Evolutionary conservation across 2,888 invertebrate genomes (phyloP).

Genomic region (Agrenia bidenticulata): DNA sequence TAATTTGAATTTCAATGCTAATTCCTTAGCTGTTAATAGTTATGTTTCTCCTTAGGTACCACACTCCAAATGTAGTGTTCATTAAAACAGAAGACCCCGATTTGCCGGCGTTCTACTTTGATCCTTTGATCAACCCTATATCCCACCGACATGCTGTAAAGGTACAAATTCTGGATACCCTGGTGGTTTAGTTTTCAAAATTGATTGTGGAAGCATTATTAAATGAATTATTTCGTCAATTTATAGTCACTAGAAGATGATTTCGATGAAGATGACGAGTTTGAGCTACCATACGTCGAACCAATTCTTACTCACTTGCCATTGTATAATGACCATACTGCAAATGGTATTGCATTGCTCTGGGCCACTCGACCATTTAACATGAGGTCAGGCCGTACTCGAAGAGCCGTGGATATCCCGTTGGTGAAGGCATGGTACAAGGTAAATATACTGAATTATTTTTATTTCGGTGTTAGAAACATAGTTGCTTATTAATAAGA

Average conservation of each 20-base stretch:
- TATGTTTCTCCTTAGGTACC: conserved; percentile 73
- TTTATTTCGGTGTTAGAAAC: conserved; percentile 41
- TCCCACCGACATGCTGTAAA: conserved; percentile 89
- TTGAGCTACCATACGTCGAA: conserved; percentile 82
- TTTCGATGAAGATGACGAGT: conserved; percentile 91
- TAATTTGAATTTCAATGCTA: neutral
- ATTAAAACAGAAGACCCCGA: conserved; percentile 99
- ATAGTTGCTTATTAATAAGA: conserved; percentile 9
- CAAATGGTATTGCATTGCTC: conserved; percentile 92
- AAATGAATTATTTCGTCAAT: neutral
- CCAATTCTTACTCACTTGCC: conserved; percentile 94
- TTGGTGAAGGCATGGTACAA: conserved; percentile 97
- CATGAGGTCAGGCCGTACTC: conserved; percentile 86
- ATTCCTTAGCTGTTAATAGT: neutral
- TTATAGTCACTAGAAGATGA: conserved; percentile 39
- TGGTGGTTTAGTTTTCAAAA: neutral
- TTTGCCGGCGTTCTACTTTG: conserved; percentile 98
- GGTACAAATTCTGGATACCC: conserved; percentile 57
- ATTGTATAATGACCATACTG: conserved; percentile 96
- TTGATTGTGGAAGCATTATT: neutral
- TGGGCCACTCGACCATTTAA: conserved; percentile 99
- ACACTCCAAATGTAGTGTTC: conserved; percentile 97
- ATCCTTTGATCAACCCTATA: conserved; percentile 98
- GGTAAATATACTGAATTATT: conserved; percentile 57
- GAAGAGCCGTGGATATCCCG: conserved; percentile 95